Percentiles rank a stretch among this genome's conserved stretches.
Evolutionary conservation across 2,797 vertebrate species (phyloP).

Genomic region (Apogon talboti): DNA sequence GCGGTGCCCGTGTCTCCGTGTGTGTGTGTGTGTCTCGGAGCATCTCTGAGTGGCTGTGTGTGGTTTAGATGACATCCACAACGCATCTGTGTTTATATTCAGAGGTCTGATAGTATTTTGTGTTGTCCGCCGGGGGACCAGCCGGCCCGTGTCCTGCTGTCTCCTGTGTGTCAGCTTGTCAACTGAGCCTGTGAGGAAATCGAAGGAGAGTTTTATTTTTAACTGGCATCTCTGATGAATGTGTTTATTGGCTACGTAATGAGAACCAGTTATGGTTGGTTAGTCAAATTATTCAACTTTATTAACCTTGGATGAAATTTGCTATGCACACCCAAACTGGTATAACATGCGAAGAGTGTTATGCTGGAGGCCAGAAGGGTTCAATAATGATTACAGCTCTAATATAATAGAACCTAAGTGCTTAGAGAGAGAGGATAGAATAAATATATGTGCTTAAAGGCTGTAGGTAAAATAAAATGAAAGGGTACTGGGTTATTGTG

Average conservation of each 20-base stretch:
- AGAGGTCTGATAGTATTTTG: constrained; percentile 36
- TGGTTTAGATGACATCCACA: constrained; percentile 68
- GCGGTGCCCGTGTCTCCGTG: constrained; percentile 55
- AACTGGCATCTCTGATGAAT: constrained; percentile 88
- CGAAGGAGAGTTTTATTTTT: constrained; percentile 80
- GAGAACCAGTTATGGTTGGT: constrained; percentile 92
- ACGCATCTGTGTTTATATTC: constrained; percentile 63
- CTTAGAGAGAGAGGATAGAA: constrained; percentile 70
- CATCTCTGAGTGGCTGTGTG: constrained; percentile 61
- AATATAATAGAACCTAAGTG: constrained; percentile 79
- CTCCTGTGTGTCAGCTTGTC: constrained; percentile 39
- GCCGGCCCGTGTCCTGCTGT: constrained; percentile 22
- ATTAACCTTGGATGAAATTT: constrained; percentile 93
- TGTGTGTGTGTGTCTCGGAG: constrained; percentile 45
- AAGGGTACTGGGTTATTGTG: constrained; percentile 74
- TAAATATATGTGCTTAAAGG: constrained; percentile 78
- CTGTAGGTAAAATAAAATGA: constrained; percentile 73
- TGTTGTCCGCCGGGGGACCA: constrained; percentile 17
- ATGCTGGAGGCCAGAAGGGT: constrained; percentile 84
- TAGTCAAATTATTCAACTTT: constrained; percentile 96
- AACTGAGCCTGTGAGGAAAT: constrained; percentile 75
- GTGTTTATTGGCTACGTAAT: constrained; percentile 93
- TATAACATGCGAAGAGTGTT: constrained; percentile 88
- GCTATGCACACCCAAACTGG: constrained; percentile 87
- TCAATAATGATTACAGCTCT: constrained; percentile 90